phyloP scores from a whole-genome alignment of 1,140 invertebrate species.

The Micrasema minimum region DNA sequence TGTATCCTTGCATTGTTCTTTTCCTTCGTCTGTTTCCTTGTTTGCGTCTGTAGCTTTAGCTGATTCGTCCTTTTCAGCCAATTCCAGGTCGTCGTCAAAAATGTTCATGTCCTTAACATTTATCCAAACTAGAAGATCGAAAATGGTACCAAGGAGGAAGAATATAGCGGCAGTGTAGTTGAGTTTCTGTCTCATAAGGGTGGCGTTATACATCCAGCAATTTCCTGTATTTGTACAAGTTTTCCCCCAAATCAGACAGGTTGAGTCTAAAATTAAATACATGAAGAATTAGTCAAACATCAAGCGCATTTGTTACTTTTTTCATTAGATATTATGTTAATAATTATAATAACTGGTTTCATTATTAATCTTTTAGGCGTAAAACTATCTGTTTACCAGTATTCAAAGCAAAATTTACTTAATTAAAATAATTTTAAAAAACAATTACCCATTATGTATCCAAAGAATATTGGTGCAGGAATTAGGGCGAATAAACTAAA shows the following conservation, averaged over 20 bases:
- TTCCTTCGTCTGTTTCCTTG: slow-evolving; percentile 11
- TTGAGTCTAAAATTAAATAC: slow-evolving; percentile 66
- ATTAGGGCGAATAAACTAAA: slow-evolving; percentile 78
- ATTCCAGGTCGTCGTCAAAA: slow-evolving; percentile 74
- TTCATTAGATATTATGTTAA: no score
- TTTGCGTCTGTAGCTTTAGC: slow-evolving; percentile 11
- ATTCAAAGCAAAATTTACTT: no score
- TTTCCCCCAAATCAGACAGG: slow-evolving; percentile 79
- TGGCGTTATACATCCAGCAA: slow-evolving; percentile 78
- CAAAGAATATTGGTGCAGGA: slow-evolving; percentile 79
- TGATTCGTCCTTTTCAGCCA: slow-evolving; percentile 61
- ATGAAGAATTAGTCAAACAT: no score
- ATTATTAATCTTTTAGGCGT: no score
- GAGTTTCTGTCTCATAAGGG: slow-evolving; percentile 71
- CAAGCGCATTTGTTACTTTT: no score
- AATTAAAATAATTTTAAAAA: no score
- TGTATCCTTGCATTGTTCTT: slow-evolving; percentile 13
- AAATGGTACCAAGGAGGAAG: slow-evolving; percentile 72
- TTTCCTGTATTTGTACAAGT: slow-evolving; percentile 78
- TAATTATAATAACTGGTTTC: no score
- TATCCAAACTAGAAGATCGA: slow-evolving; percentile 76
- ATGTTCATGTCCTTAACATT: slow-evolving; percentile 76
- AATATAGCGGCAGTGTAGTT: slow-evolving; percentile 76
- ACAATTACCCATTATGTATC: slow-evolving; percentile 73
- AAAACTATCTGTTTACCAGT: no score